A percentile compares a stretch with the other conserved stretches of the same genome.
Conservation (phyloP, 2,113 vertebrate species). For the Chlorodrepanis virens region DNA sequence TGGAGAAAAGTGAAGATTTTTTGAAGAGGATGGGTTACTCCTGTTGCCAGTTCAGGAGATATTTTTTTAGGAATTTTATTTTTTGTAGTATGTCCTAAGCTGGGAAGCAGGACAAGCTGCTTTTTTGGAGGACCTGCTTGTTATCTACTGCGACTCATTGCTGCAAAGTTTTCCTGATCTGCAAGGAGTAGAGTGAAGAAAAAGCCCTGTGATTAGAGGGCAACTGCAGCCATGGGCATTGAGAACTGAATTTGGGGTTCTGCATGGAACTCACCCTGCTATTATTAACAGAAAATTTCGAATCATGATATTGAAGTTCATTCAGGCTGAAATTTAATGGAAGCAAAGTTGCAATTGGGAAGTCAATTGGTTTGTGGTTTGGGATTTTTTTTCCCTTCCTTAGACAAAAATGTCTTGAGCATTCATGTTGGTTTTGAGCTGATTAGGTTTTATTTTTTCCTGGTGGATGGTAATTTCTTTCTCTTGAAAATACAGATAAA, state of each 20-base stretch:
- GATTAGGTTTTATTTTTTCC: neutral
- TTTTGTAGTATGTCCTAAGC: neutral
- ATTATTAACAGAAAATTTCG: neutral
- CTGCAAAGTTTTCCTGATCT: neutral
- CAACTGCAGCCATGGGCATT: neutral
- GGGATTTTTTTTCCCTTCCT: fast-evolving
- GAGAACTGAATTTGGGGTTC: neutral
- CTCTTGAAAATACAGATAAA: neutral
- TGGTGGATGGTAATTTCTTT: neutral
- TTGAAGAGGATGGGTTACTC: neutral
- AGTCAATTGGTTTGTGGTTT: neutral
- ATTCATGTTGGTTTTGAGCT: neutral
- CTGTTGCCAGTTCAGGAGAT: neutral
- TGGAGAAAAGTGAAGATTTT: neutral
- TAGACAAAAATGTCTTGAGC: neutral
- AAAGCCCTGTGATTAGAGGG: neutral
- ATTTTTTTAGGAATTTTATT: neutral
- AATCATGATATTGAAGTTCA: neutral
- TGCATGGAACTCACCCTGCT: neutral
- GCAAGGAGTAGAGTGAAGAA: neutral
- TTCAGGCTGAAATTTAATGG: neutral
- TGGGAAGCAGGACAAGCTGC: neutral
- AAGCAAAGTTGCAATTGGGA: neutral
- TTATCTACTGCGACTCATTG: neutral
- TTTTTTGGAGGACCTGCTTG: neutral